Evolutionary conservation across 2,797 vertebrate genomes (phyloP), one percentile per base, ranked within the genome.

Genomic region (Eutrigla gurnardus): DNA sequence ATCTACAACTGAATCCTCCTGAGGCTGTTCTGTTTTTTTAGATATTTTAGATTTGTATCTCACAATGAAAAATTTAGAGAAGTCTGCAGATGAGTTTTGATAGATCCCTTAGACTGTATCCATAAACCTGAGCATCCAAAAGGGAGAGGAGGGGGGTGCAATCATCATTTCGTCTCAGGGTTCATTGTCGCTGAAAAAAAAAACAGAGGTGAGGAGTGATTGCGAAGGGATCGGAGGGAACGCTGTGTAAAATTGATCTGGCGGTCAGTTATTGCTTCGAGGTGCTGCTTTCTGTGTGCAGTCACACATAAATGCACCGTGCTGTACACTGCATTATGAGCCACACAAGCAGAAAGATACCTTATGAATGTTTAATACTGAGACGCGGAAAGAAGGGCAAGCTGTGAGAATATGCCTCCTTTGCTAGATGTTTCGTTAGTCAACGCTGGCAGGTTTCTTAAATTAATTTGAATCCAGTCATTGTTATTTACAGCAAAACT

Each of bases 241-340:
- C 18, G 11, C 75, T 83, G 80, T 17, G 65, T 73, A 85, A 87
- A 89, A 92, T 89, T 88, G 88, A 93, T 93, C 78, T 60, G 65
- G 73, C 77, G 32, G 78, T 82, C 86, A 65, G 83, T 88, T 89
- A 85, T 89, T 89, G 84, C 88, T 91, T 36, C 7, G 78, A 82
- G 91, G 85, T 73, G 87, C 72, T 77, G 82, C 79, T 79, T 78
- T 70, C 73, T 7, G 32, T 46, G 55, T 74, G 85, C 82, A 80
- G 82, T 70, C 83, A 74, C 86, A 84, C 81, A 82, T 81, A 84
- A 87, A 69, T 73, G 75, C 72, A 64, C n/a, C 0, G 17, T 3
- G 4, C 72, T 59, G 78, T 62, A 80, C 70, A 15, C 59, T 32
- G 62, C 46, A 68, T 80, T 70, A 85, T 67, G 74, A 92, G 81